Base-by-base conservation (phyloP, 2,797 vertebrate genomes). In the Sebastes nivosus region DNA sequence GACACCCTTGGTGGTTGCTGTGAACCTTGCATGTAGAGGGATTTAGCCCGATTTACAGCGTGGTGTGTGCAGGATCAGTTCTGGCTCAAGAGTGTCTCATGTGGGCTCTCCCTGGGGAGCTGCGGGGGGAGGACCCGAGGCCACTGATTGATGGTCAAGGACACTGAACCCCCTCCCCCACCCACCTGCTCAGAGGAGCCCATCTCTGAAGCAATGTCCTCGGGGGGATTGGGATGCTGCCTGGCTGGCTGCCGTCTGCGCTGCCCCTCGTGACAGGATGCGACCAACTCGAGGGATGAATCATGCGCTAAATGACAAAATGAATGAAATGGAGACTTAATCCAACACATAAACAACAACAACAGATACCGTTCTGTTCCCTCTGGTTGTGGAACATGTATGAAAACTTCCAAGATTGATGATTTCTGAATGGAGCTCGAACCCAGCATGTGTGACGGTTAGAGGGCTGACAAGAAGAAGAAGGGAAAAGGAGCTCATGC, bases 131-230 rank as follows among this genome's bases (percentile, higher is more conserved):
- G 90, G 87, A 94, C 90, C 91, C 90, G 89, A 94, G 91, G 94
- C 90, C 91, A 92, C 91, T 93, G 94, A 95, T 94, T 95, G 95
- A 96, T 95, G 94, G 94, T 95, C 93, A 95, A 96, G 95, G 95
- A 96, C 94, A 91, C 89, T 86, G 82, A 94, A 93, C 91, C 82
- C 82, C 83, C 91, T 89, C 92, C 90, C 85, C 85, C 72, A 63
- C 38, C 20, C 32, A 1, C 36, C 82, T 63, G 86, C 88, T 89
- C 87, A 61, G 64, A 87, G 67, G 82, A 93, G 88, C 87, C 84
- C 86, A 79, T 86, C 78, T 89, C 79, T 79, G 87, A 91, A 88
- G 82, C 85, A n/a, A 4, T 24, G 67, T 87, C 91, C 91, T 85
- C 70, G 2, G 72, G 92, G 87, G 87, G 79, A 91, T 86, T 81